Evolutionary conservation across 2,113 vertebrate genomes (phyloP).

Genomic region (Scortum barcoo): DNA sequence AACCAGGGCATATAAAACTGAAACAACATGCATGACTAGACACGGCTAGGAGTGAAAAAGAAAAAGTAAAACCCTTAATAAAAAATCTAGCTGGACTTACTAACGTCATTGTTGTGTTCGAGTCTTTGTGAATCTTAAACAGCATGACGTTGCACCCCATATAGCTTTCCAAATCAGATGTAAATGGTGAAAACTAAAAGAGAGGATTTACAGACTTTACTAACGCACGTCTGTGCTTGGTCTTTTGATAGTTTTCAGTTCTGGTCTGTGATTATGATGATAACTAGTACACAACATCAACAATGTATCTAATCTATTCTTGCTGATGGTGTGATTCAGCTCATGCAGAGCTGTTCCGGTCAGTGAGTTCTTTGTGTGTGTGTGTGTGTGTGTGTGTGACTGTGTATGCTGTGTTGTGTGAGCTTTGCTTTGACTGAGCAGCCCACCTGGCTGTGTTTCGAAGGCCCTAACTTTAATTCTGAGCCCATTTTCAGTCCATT

Average conservation of each 20-base stretch:
- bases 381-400: neutral
- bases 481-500: constrained; percentile 83
- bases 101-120: no score
- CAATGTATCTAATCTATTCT: constrained; percentile 16
- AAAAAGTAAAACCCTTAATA: no score
- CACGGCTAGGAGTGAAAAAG: no score
- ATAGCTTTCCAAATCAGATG: no score
- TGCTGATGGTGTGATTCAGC: constrained; percentile 40
- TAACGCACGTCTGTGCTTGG: neutral
- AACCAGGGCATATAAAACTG: no score
- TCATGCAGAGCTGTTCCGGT: constrained; percentile 22
- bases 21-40: no score
- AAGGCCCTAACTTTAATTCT: constrained; percentile 75
- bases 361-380: neutral
- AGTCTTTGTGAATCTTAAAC: no score
- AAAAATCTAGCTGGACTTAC: no score
- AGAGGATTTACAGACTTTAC: neutral
- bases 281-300: constrained; percentile 20
- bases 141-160: no score
- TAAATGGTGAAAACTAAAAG: neutral
- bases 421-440: constrained; percentile 34
- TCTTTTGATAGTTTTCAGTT: constrained; percentile 15
- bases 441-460: constrained; percentile 65
- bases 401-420: constrained; percentile 12
- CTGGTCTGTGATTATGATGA: constrained; percentile 16